These are phyloP conservation scores for Xiphydria camelus DNA, from an alignment of 2,888 invertebrate species.

Conservation along the genomic window DNA sequence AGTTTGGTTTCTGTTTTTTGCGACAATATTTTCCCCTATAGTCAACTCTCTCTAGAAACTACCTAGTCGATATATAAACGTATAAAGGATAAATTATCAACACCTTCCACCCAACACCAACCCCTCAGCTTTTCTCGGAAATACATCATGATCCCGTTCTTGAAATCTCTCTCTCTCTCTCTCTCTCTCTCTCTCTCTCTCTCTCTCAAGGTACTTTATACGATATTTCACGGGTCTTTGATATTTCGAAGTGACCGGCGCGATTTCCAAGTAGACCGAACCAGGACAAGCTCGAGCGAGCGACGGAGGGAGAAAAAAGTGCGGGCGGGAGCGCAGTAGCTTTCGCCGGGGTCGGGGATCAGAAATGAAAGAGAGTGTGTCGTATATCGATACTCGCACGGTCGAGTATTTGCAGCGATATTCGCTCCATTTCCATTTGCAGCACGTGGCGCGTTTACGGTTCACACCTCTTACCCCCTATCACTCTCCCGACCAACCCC, in stretches of 20 bases:
- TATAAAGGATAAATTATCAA: no score
- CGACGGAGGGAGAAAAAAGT: slow-evolving; percentile 1
- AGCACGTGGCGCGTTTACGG: slow-evolving; percentile 56
- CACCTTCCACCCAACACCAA: no score
- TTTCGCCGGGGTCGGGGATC: slow-evolving; percentile 29
- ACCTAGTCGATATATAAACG: no score
- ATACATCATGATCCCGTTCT: no score
- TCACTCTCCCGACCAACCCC: slow-evolving; percentile 6
- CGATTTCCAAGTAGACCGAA: slow-evolving; percentile 43
- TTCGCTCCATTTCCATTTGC: slow-evolving; percentile 56
- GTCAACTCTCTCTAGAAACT: no score
- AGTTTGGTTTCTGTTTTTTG: no score
- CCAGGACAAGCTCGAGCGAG: slow-evolving; percentile 20
- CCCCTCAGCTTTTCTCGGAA: no score
- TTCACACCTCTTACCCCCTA: slow-evolving; percentile 48
- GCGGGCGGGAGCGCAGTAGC: slow-evolving; percentile 19
- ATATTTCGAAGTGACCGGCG: slow-evolving; percentile 49
- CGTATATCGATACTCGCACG: slow-evolving; percentile 51
- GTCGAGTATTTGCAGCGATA: slow-evolving; percentile 54
- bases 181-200: no score
- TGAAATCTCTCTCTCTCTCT: no score
- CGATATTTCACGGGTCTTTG: slow-evolving; percentile 51
- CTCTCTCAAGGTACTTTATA: no score
- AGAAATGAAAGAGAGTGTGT: slow-evolving; percentile 39
- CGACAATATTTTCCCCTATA: no score